These are phyloP conservation scores for Mayetiola destructor DNA, from an alignment of 2,888 invertebrate species.

Conservation along the genomic window DNA sequence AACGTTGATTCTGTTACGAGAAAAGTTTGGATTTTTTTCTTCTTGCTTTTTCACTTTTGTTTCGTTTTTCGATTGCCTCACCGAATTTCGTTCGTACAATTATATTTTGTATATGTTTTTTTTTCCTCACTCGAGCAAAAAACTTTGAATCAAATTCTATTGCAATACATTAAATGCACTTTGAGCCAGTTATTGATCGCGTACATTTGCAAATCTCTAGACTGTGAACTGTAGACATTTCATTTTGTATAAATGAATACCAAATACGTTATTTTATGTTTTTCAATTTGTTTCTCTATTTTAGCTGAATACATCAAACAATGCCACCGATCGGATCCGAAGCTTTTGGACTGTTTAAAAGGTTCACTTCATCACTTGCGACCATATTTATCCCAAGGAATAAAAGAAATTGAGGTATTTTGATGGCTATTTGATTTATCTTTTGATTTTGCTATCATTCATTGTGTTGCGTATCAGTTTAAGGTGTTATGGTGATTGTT, in stretches of 20 bases:
- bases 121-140: neutral
- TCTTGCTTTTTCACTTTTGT: neutral
- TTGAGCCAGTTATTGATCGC: neutral
- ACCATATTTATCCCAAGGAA: conserved; percentile 45
- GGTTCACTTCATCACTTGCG: conserved; percentile 42
- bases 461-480: too few species aligned
- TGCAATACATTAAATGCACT: conserved; percentile 3
- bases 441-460: too few species aligned
- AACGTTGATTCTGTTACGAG: neutral
- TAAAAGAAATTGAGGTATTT: conserved; percentile 45
- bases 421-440: neutral
- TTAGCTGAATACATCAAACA: conserved; percentile 51
- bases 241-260: neutral
- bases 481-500: too few species aligned
- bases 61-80: conserved; percentile 1
- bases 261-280: neutral
- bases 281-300: conserved; percentile 21
- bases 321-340: conserved; percentile 47
- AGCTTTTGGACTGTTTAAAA: conserved; percentile 43
- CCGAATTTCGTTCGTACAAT: conserved; percentile 1
- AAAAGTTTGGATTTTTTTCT: neutral
- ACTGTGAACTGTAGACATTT: conserved; percentile 2
- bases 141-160: neutral
- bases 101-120: conserved; percentile 1
- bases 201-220: neutral